A percentile compares a stretch with the other conserved stretches of the same genome.
phyloP scores from a whole-genome alignment of 2,888 invertebrate species.

The Acrocera orbiculus region DNA sequence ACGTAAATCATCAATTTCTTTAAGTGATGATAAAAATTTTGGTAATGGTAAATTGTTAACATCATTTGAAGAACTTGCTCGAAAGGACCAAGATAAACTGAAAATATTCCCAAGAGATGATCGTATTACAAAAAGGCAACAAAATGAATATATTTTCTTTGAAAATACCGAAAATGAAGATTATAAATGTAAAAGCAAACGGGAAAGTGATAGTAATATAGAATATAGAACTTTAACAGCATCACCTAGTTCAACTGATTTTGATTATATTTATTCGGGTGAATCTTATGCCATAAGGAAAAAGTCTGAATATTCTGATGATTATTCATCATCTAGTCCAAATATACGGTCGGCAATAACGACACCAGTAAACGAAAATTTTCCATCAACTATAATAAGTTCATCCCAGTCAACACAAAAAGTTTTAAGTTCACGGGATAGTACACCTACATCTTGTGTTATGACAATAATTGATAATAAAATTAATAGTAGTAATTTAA shows the following conservation, averaged over 20 bases:
- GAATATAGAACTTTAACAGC: constrained; percentile 11
- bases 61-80: constrained; percentile 14
- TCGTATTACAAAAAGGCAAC: constrained; percentile 3
- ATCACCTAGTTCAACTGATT: constrained; percentile 10
- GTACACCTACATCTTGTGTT: constrained; percentile 8
- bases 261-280: constrained; percentile 9
- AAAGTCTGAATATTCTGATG: constrained; percentile 13
- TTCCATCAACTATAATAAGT: constrained; percentile 1
- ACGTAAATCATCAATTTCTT: constrained; percentile 2
- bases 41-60: constrained; percentile 12
- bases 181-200: constrained; percentile 6
- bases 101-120: constrained; percentile 5
- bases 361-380: constrained; percentile 14
- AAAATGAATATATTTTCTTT: constrained; percentile 8
- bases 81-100: constrained; percentile 6
- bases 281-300: constrained; percentile 7
- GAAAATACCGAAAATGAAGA: constrained; percentile 3
- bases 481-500: neutral
- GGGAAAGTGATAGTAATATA: constrained; percentile 11
- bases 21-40: neutral
- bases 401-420: constrained; percentile 10
- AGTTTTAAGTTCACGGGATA: constrained; percentile 8
- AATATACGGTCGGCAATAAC: constrained; percentile 10
- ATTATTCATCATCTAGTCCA: constrained; percentile 14
- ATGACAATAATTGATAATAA: neutral